Percentiles rank a stretch among this genome's conserved stretches.
Evolutionary conservation across 2,113 vertebrate genomes (phyloP).

Genomic region (Cinclus mexicanus): DNA sequence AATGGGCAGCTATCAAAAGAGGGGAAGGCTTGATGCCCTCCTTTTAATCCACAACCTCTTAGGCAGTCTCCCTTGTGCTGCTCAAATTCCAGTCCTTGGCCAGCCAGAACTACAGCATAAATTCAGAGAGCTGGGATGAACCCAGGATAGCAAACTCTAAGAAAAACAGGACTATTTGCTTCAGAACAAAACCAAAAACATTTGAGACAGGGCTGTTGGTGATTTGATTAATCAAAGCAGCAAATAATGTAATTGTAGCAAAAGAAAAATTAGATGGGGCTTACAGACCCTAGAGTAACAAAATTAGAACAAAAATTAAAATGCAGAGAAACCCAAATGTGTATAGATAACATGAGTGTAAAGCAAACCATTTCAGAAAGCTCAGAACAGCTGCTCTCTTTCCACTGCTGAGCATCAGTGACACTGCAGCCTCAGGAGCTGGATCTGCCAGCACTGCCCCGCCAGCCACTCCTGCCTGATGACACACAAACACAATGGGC

Average conservation of each 20-base stretch:
- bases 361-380: neutral
- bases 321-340: neutral
- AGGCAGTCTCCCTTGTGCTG: neutral
- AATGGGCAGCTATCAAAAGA: neutral
- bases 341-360: fast-evolving
- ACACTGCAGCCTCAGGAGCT: neutral
- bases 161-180: neutral
- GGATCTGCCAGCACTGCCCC: neutral
- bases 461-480: neutral
- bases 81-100: neutral
- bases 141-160: neutral
- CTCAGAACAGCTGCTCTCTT: neutral
- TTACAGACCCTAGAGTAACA: neutral
- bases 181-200: neutral
- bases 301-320: neutral
- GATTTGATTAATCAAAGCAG: neutral
- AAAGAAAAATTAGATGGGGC: neutral
- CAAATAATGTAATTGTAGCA: neutral
- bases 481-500: neutral
- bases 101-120: neutral
- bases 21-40: neutral
- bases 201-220: neutral
- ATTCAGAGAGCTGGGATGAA: neutral
- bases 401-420: neutral
- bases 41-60: neutral